Percentiles rank a stretch among this genome's conserved stretches.
Evolutionary conservation across 1,140 invertebrate species (phyloP).

Genomic region (fruit fly (Drosophila melanogaster)): Release_6_plus_ISO1_MT NT_033779.5:7719001-7719500

Average conservation of each 20-base stretch:
- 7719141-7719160: no score
- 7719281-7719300: slow-evolving; percentile 63
- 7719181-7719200: no score
- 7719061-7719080: slow-evolving; percentile 70
- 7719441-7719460: no score
- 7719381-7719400: no score
- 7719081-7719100: slow-evolving; percentile 64
- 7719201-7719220: no score
- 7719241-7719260: slow-evolving; percentile 66
- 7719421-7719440: no score
- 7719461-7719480: no score
- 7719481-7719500: no score
- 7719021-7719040: slow-evolving; percentile 80
- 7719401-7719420: no score
- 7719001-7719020: slow-evolving; percentile 80
- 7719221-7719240: slow-evolving; percentile 12
- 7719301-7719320: slow-evolving; percentile 68
- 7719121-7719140: neutral
- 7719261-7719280: slow-evolving; percentile 60
- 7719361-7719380: slow-evolving; percentile 51
- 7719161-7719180: no score
- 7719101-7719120: slow-evolving; percentile 47
- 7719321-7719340: slow-evolving; percentile 67
- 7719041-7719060: slow-evolving; percentile 74
- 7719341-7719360: slow-evolving; percentile 74